Conservation (phyloP, 2,888 invertebrate species). For the Cheilosia vulpina region DNA sequence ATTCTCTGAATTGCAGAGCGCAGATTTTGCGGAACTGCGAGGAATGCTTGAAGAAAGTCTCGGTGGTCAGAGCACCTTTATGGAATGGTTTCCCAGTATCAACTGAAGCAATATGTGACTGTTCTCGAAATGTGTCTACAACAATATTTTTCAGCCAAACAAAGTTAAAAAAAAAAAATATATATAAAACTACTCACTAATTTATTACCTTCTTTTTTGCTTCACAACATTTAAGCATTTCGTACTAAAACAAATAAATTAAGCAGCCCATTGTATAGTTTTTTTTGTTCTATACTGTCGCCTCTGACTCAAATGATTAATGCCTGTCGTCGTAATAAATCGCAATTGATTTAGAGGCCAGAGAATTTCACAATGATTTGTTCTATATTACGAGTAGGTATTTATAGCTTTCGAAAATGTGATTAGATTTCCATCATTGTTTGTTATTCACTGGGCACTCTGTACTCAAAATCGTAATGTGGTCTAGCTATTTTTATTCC, state of each 20-base stretch:
- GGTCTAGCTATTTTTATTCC: background rate
- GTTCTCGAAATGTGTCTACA: too few species aligned
- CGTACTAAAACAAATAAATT: background rate
- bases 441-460: background rate
- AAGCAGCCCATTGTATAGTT: background rate
- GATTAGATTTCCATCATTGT: background rate
- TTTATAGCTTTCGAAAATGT: background rate
- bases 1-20: too few species aligned
- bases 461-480: background rate
- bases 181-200: too few species aligned
- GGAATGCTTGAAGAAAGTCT: too few species aligned
- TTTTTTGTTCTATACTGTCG: background rate
- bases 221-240: background rate
- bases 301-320: background rate
- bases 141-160: too few species aligned
- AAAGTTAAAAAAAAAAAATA: too few species aligned
- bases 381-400: background rate
- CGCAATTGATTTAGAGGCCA: background rate
- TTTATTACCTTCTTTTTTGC: too few species aligned
- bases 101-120: too few species aligned
- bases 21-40: too few species aligned
- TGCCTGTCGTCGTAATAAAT: background rate
- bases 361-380: background rate
- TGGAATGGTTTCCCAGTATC: too few species aligned
- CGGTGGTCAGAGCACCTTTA: too few species aligned